Percentiles rank a stretch among this genome's conserved stretches.
Conservation (phyloP, 1,140 invertebrate genomes). For the Calephelis virginiensis region DNA sequence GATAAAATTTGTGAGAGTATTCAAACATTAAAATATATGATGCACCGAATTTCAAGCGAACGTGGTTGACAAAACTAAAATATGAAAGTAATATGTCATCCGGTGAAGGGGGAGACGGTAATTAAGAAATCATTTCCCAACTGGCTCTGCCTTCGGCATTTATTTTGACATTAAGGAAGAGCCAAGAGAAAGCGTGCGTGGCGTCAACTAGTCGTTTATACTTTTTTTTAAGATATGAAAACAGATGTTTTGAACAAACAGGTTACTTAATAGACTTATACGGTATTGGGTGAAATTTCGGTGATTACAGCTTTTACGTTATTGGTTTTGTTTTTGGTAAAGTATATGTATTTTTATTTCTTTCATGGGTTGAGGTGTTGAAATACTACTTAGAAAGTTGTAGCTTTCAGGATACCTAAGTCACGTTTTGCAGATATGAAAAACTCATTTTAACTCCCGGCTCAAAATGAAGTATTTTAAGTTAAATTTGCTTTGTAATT, state of each 20-base stretch:
- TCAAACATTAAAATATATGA: neutral
- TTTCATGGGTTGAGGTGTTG: too few species aligned
- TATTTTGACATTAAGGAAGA: constrained; percentile 16
- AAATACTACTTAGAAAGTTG: too few species aligned
- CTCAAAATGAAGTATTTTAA: too few species aligned
- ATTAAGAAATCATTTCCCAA: constrained; percentile 7
- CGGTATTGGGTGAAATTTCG: neutral
- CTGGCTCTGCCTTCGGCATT: constrained; percentile 8
- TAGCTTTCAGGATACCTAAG: too few species aligned
- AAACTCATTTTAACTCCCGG: too few species aligned
- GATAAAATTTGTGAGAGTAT: neutral
- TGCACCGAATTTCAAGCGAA: neutral
- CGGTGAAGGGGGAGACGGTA: constrained; percentile 8
- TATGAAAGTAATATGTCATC: constrained; percentile 15
- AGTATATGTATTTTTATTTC: too few species aligned
- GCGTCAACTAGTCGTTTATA: neutral
- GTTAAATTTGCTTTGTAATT: too few species aligned
- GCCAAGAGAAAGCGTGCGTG: constrained; percentile 4
- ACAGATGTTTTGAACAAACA: constrained; percentile 10
- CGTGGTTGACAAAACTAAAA: constrained; percentile 1
- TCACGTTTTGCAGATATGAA: too few species aligned
- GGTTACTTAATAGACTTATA: constrained; percentile 1
- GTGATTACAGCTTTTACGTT: neutral
- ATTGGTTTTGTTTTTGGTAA: too few species aligned
- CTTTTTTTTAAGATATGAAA: constrained; percentile 1